These are phyloP conservation scores for Macropus fuliginosus DNA, from an alignment of 2,797 vertebrate genomes.

Conservation along the genomic window DNA sequence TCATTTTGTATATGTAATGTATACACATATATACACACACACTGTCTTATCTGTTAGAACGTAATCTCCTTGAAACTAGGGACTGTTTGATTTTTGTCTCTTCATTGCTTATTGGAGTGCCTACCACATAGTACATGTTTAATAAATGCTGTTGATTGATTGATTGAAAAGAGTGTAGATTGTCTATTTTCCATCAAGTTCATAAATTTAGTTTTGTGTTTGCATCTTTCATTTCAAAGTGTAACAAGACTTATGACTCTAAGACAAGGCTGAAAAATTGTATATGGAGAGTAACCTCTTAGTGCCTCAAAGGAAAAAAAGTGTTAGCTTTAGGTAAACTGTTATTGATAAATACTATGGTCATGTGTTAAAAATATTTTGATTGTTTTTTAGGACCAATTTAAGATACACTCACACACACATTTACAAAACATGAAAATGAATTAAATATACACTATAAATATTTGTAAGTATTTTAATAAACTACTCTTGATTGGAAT, in stretches of 20 bases:
- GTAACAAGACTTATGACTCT: neutral
- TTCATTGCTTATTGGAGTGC: neutral
- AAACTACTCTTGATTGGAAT: conserved; percentile 35
- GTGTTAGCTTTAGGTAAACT: neutral
- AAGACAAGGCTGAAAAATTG: neutral
- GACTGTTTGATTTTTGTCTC: neutral
- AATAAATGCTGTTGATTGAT: neutral
- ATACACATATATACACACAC: no score
- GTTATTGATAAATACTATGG: neutral
- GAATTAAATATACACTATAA: conserved; percentile 37
- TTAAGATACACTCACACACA: neutral
- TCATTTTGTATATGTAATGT: neutral
- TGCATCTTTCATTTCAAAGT: neutral
- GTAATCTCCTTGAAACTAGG: neutral
- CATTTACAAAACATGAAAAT: neutral
- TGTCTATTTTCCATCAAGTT: neutral
- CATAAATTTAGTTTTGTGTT: neutral
- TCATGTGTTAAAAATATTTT: neutral
- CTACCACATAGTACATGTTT: neutral
- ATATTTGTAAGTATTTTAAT: conserved; percentile 32
- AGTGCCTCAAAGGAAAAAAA: neutral
- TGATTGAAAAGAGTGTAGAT: neutral
- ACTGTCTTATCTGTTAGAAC: neutral
- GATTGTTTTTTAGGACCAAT: neutral
- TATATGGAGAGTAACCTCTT: neutral